phyloP scores from a whole-genome alignment of 2,888 invertebrate genomes.

The Neoscelio sp. region DNA sequence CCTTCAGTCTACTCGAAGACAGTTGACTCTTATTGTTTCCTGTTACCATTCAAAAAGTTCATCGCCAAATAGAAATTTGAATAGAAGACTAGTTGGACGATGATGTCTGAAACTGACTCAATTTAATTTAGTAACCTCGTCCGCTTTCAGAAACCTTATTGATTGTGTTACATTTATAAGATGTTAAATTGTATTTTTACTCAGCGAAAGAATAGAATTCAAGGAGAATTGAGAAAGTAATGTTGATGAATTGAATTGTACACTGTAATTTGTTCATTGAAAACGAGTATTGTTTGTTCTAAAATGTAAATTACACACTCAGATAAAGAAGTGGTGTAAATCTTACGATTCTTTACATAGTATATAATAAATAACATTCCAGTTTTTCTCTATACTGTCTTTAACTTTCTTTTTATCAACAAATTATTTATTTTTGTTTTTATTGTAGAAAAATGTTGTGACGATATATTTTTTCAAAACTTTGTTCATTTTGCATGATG shows the following conservation, averaged over 20 bases:
- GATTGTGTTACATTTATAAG: conserved; percentile 2
- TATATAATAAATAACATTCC: too few species aligned
- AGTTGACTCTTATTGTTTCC: conserved; percentile 46
- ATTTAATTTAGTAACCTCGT: conserved; percentile 18
- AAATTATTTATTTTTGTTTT: too few species aligned
- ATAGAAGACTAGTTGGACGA: conserved; percentile 16
- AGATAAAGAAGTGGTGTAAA: too few species aligned
- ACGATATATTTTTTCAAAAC: too few species aligned
- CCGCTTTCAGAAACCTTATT: background rate
- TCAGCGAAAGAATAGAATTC: background rate
- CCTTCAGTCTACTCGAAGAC: conserved; percentile 24
- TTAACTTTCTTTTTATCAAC: too few species aligned
- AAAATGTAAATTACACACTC: too few species aligned
- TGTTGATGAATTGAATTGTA: conserved; percentile 1
- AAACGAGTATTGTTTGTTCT: too few species aligned
- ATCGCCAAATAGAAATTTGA: conserved; percentile 42
- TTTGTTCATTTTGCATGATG: too few species aligned
- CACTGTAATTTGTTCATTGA: background rate
- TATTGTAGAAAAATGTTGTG: too few species aligned
- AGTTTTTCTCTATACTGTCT: too few species aligned
- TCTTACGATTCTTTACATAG: too few species aligned
- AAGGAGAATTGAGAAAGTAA: background rate
- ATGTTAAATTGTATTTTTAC: conserved; percentile 16
- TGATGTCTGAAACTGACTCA: conserved; percentile 31
- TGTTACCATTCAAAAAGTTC: conserved; percentile 35